Conservation (phyloP, 2,888 invertebrate genomes). For the Gasteruption jaculator region DNA sequence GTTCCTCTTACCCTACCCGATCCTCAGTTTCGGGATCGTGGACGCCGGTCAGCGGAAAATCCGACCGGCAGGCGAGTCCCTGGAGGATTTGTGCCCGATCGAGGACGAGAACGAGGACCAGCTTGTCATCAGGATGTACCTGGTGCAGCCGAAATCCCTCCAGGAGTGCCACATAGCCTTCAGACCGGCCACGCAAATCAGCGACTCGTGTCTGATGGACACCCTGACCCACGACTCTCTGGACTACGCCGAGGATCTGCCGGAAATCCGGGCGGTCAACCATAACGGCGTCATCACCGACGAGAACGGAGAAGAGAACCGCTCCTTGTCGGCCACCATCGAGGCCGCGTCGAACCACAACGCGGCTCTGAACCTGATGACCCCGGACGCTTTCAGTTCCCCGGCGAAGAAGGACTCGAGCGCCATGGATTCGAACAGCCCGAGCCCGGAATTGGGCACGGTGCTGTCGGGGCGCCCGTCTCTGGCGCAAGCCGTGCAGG, state of each 20-base stretch:
- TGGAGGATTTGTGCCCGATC: slow-evolving; percentile 56
- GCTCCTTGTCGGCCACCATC: slow-evolving; percentile 43
- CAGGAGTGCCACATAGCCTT: slow-evolving; percentile 78
- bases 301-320: slow-evolving; percentile 40
- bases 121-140: slow-evolving; percentile 62
- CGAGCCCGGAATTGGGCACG: slow-evolving; percentile 41
- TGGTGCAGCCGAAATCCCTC: slow-evolving; percentile 83
- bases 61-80: slow-evolving; percentile 42
- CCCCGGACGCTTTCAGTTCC: slow-evolving; percentile 79
- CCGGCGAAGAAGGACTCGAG: slow-evolving; percentile 54
- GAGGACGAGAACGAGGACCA: slow-evolving; percentile 58
- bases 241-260: slow-evolving; percentile 39
- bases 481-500: slow-evolving; percentile 41
- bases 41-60: slow-evolving; percentile 61
- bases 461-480: slow-evolving; percentile 41
- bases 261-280: slow-evolving; percentile 36
- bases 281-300: slow-evolving; percentile 41
- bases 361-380: slow-evolving; percentile 69
- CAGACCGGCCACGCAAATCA: slow-evolving; percentile 41
- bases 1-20: slow-evolving; percentile 81
- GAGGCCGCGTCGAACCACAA: slow-evolving; percentile 43
- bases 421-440: slow-evolving; percentile 41
- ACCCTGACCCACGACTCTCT: slow-evolving; percentile 43
- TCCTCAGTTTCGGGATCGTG: slow-evolving; percentile 83
- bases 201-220: slow-evolving; percentile 35